Evolutionary conservation across 1,140 invertebrate genomes (phyloP).

Genomic region (Marisa cornuarietis): DNA sequence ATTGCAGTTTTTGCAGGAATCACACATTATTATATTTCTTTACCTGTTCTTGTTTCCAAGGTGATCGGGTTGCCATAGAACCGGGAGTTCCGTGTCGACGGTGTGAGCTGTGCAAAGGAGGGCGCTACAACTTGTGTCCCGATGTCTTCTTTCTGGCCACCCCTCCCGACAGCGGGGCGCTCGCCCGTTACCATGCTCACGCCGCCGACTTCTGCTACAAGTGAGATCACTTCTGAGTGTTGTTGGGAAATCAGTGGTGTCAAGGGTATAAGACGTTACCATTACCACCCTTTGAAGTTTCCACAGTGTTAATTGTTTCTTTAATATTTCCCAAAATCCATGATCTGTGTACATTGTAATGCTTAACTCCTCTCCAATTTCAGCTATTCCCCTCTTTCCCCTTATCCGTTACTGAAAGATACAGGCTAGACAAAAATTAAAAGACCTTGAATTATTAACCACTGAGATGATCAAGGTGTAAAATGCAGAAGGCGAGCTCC

Average conservation of each 20-base stretch:
- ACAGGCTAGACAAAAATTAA: too few species aligned
- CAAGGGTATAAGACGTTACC: not conserved
- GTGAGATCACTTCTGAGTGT: slow-evolving; percentile 60
- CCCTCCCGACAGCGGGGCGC: slow-evolving; percentile 84
- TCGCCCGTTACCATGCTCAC: slow-evolving; percentile 84
- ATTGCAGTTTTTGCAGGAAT: too few species aligned
- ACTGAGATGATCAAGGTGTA: too few species aligned
- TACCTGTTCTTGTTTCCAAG: slow-evolving; percentile 61
- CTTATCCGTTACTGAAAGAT: too few species aligned
- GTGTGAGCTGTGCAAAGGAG: slow-evolving; percentile 87
- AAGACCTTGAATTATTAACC: too few species aligned
- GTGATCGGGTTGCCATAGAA: slow-evolving; percentile 93
- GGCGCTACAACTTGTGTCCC: slow-evolving; percentile 89
- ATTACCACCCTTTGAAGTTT: not conserved
- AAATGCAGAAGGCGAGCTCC: too few species aligned
- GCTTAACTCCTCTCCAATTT: too few species aligned
- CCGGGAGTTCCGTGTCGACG: slow-evolving; percentile 87
- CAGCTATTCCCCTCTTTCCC: too few species aligned
- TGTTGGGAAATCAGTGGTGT: not conserved
- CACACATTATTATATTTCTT: too few species aligned
- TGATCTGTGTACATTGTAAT: too few species aligned
- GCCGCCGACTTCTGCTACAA: slow-evolving; percentile 90
- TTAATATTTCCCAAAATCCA: not conserved
- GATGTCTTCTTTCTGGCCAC: slow-evolving; percentile 88
- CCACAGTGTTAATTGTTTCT: not conserved